Evolutionary conservation across 2,113 vertebrate species (phyloP), one percentile per base, ranked within the genome.

Genomic region (Stigmatopora nigra): DNA sequence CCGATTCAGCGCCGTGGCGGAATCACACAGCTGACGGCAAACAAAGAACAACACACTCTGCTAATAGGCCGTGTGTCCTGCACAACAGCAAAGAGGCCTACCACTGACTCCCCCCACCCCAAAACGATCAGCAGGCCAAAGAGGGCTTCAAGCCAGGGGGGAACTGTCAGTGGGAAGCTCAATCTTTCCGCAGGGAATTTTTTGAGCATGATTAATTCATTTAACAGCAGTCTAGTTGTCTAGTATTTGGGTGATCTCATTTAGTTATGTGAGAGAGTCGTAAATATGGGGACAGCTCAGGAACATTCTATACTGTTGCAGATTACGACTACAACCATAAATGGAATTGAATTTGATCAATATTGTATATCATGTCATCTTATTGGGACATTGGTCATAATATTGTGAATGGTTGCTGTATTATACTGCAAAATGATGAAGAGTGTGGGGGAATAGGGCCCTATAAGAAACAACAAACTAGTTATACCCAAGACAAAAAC

Each of bases 1-100:
- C 67, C 71, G 65, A 81, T 84, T 61, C 82, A 75, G 35, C 65
- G 73, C 71, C 69, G 78, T 65, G 73, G 66, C 79, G 77, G 71
- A 83, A 67, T 57, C 73, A 62, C 82, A 73, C 77, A 82, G 75
- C 82, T 79, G 78, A 87, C 73, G 67, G 72, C 72, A 53, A 68
- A 79, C 75, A 80, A 85, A 77, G 77, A 82, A 77, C 76, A 83
- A 79, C 83, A 82, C 75, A 82, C 80, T 81, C 67, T 75, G 76
- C 70, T 82, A 82, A 82, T 78, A 63, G 71, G 73, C 77, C 72
- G 68, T 79, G 76, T 77, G 72, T 82, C 77, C 70, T 67, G 62
- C 76, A 82, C 66, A 65, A 69, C 75, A 68, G 56, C 67, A 64
- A 57, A 75, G 74, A 78, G 66, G 71, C 68, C 63, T 57, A 61